These are phyloP conservation scores for Eulithis prunata DNA, from an alignment of 2,888 invertebrate species.

Conservation along the genomic window DNA sequence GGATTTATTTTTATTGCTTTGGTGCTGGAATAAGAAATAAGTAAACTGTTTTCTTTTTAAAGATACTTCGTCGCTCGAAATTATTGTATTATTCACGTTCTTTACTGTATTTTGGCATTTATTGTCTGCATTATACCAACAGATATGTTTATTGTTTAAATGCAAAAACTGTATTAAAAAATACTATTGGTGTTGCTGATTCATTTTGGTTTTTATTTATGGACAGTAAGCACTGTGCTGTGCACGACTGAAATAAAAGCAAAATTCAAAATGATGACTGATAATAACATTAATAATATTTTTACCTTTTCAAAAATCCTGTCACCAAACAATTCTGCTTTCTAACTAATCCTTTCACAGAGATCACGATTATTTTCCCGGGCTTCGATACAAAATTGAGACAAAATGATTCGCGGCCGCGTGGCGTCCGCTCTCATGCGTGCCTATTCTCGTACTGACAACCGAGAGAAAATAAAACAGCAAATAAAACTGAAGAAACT, in stretches of 20 bases:
- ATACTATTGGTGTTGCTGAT: not conserved
- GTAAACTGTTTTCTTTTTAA: too few species aligned
- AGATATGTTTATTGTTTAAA: too few species aligned
- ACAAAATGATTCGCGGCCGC: conserved; percentile 22
- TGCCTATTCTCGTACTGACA: conserved; percentile 58
- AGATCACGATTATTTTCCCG: conserved; percentile 29
- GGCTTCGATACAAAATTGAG: conserved; percentile 14
- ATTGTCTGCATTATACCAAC: too few species aligned
- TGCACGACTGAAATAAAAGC: not conserved
- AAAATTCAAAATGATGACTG: not conserved
- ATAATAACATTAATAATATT: not conserved
- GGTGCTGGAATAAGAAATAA: not conserved
- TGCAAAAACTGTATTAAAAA: not conserved
- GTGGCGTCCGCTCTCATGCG: conserved; percentile 57
- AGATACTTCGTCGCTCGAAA: too few species aligned
- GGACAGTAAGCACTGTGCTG: not conserved
- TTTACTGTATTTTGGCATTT: too few species aligned
- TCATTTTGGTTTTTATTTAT: not conserved
- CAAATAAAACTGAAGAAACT: conserved; percentile 65
- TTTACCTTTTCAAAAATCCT: conserved; percentile 15
- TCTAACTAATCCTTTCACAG: conserved; percentile 29
- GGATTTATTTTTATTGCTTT: not conserved
- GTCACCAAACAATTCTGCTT: conserved; percentile 1
- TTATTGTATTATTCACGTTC: too few species aligned
- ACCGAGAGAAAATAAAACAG: conserved; percentile 55